These are phyloP conservation scores for Agrotis ipsilon DNA, from an alignment of 2,888 invertebrate genomes.

Conservation along the genomic window DNA sequence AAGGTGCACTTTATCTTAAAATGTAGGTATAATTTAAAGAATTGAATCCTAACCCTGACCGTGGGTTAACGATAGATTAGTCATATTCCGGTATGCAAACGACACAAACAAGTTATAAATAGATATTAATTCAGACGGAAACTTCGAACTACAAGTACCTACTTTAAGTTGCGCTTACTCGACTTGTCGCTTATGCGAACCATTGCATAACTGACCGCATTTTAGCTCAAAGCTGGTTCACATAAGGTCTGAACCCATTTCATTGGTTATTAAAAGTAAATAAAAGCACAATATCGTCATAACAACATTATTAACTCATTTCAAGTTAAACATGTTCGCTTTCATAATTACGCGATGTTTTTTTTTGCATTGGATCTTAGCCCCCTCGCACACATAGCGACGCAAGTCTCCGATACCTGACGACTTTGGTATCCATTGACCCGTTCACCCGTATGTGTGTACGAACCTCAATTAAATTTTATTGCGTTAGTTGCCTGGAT, in stretches of 20 bases:
- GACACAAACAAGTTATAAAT: conserved; percentile 2
- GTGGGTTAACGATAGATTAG: neutral
- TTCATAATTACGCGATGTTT: neutral
- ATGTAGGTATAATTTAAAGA: too few relatives aligned
- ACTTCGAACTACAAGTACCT: conserved; percentile 7
- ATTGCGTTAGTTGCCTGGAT: too few relatives aligned
- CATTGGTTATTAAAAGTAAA: conserved; percentile 41
- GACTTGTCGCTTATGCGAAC: conserved; percentile 26
- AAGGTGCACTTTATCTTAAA: too few relatives aligned
- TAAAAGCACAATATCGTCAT: conserved; percentile 29
- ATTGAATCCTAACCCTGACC: neutral
- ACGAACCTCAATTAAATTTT: too few relatives aligned
- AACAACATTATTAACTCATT: conserved; percentile 18
- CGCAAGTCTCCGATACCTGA: too few relatives aligned
- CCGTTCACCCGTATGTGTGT: too few relatives aligned
- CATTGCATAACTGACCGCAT: conserved; percentile 66
- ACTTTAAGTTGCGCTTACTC: conserved; percentile 30
- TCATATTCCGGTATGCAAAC: neutral
- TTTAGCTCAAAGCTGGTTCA: conserved; percentile 47
- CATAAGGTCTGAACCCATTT: conserved; percentile 30
- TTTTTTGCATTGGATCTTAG: neutral
- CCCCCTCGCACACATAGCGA: too few relatives aligned
- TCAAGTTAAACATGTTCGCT: conserved; percentile 1
- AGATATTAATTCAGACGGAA: conserved; percentile 20
- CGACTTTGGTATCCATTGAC: too few relatives aligned